A percentile compares a stretch with the other conserved stretches of the same genome.
Evolutionary conservation across 2,113 vertebrate species (phyloP).

Genomic region (Mormyrus lacerda): DNA sequence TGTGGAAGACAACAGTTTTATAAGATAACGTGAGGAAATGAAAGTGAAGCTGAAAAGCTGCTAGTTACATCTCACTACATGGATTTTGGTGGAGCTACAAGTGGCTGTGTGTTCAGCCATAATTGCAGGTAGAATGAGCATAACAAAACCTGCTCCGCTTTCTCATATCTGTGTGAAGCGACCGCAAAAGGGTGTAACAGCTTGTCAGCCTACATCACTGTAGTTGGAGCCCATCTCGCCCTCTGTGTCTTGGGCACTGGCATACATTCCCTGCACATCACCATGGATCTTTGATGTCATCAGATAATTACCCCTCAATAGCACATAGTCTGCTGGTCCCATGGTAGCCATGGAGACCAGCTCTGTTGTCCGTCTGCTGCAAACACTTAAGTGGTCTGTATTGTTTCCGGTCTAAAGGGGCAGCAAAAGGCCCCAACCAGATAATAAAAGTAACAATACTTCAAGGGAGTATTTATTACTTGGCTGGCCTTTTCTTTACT

Average conservation of each 20-base stretch:
- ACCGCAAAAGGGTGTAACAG: neutral
- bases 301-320: conserved; percentile 21
- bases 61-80: neutral
- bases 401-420: conserved; percentile 13
- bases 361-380: neutral
- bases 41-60: neutral
- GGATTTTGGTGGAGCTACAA: neutral
- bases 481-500: neutral
- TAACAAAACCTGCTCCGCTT: neutral
- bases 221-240: neutral
- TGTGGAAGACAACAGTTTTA: neutral
- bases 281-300: conserved; percentile 19
- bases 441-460: neutral
- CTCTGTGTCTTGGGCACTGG: neutral
- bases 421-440: neutral
- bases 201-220: too few relatives aligned
- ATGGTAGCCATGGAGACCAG: conserved; percentile 13
- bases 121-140: neutral
- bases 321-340: neutral
- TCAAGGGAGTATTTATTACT: neutral
- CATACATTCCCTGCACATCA: neutral
- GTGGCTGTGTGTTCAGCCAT: neutral
- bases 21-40: neutral
- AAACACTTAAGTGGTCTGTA: conserved; percentile 5
- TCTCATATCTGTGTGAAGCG: neutral